These are phyloP conservation scores for Nyctibius bracteatus DNA, from an alignment of 2,113 vertebrate species.

Conservation along the genomic window DNA sequence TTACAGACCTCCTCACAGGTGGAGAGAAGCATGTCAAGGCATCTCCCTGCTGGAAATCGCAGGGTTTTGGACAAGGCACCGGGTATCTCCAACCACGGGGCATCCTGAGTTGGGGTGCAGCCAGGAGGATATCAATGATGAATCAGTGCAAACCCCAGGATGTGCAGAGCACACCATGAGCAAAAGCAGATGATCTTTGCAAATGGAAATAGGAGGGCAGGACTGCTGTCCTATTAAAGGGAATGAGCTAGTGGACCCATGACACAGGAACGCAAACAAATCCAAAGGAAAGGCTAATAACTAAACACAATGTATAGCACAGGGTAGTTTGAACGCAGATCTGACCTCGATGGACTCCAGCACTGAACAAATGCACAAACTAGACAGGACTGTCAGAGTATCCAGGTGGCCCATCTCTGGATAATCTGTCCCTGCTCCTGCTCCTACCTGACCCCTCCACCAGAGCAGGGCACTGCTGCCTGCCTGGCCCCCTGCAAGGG, in stretches of 20 bases:
- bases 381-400: background rate
- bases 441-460: rapidly evolving
- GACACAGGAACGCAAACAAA: background rate
- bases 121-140: no score
- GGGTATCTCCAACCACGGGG: rapidly evolving
- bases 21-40: background rate
- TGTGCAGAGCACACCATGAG: background rate
- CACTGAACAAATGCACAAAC: background rate
- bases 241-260: background rate
- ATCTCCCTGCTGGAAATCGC: background rate
- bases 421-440: background rate
- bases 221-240: background rate
- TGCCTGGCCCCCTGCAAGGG: background rate
- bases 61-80: background rate
- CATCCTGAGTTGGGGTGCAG: background rate
- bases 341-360: background rate
- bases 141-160: background rate
- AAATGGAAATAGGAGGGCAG: background rate
- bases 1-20: background rate
- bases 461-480: background rate
- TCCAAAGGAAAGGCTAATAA: background rate
- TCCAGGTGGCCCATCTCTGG: background rate
- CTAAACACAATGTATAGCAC: background rate
- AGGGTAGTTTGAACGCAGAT: background rate
- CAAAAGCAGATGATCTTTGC: background rate